Base-by-base conservation (phyloP, 2,888 invertebrate species). In the Agonopterix alstromeriana region DNA sequence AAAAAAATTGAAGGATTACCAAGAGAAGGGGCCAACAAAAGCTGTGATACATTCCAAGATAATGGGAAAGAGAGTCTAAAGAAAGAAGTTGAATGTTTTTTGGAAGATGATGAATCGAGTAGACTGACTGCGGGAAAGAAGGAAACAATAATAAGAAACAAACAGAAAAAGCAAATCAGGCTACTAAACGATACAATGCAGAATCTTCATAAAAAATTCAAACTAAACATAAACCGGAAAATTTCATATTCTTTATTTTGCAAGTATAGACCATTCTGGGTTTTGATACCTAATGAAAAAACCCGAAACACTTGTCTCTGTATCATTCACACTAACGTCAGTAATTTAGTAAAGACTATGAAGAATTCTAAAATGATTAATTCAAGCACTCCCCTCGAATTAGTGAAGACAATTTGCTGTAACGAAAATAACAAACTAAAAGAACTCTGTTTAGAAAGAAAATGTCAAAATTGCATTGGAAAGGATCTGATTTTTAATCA, bases 111-210 rank as follows among this genome's bases (percentile, higher is more conserved):
- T 47, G 52, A 48, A 48, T 36, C 45, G 45, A 53, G 53, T 42
- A 36, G 49, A 47, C 35, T 52, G 4, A 53, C 52, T 11, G 42
- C 55, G 14, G 53, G 55, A 27, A 53, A 50, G 42, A 55, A 53
- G 51, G 52, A 52, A 38, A 49, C 47, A 8, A 49, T 49, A 8
- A 45, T 49, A 5, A 45, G 47, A 10, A 9, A 11, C n/a, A 41
- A 41, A 41, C 7, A 10, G 11, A 41, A 42, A 42, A 51, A 41
- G 11, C 41, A 41, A 41, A 41, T 41, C 9, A 9, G 41, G 7
- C 41, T 41, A n/a, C 10, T 41, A 11, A 41, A 43, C 14, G 43
- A 43, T n/a, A n/a, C 14, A 8, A 8, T 43, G 17, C 27, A 14
- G 8, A 43, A 43, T n/a, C 10, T 43, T 8, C 17, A 17, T 10